These are phyloP conservation scores for Pterostichus niger DNA, from an alignment of 2,888 invertebrate genomes.

Conservation along the genomic window DNA sequence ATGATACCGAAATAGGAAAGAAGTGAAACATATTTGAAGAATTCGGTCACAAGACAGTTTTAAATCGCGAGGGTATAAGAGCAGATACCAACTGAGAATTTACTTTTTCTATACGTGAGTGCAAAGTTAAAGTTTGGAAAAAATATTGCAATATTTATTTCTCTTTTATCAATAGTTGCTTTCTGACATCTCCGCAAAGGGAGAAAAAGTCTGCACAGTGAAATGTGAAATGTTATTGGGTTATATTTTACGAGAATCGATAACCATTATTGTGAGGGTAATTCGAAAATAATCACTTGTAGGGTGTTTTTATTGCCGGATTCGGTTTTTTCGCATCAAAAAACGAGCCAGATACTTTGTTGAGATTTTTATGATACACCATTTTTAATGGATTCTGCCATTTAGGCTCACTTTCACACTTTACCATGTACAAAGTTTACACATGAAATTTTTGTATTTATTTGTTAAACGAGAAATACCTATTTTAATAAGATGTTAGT, in stretches of 20 bases:
- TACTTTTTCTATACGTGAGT: conserved; percentile 24
- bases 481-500: too few species aligned
- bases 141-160: conserved; percentile 39
- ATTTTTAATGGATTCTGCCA: conserved; percentile 16
- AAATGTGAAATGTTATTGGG: conserved; percentile 47
- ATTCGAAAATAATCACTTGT: conserved; percentile 43
- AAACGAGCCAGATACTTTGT: conserved; percentile 24
- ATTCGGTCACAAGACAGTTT: background rate
- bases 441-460: conserved; percentile 15
- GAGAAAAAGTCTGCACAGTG: conserved; percentile 25
- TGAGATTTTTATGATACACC: conserved; percentile 42
- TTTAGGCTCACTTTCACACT: conserved; percentile 23
- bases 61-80: conserved; percentile 31
- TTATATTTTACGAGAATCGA: conserved; percentile 50
- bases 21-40: conserved; percentile 20
- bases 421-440: conserved; percentile 8
- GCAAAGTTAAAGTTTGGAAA: conserved; percentile 36
- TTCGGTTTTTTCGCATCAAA: conserved; percentile 38
- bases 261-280: conserved; percentile 39
- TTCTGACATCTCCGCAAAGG: background rate
- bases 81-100: conserved; percentile 22
- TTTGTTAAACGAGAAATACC: too few species aligned
- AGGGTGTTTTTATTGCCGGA: conserved; percentile 43
- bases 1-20: background rate
- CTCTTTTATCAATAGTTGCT: conserved; percentile 19